Evolutionary conservation across 2,888 invertebrate species (phyloP), one percentile per base, ranked within the genome.

Genomic region (Lithophane semibrunnea): DNA sequence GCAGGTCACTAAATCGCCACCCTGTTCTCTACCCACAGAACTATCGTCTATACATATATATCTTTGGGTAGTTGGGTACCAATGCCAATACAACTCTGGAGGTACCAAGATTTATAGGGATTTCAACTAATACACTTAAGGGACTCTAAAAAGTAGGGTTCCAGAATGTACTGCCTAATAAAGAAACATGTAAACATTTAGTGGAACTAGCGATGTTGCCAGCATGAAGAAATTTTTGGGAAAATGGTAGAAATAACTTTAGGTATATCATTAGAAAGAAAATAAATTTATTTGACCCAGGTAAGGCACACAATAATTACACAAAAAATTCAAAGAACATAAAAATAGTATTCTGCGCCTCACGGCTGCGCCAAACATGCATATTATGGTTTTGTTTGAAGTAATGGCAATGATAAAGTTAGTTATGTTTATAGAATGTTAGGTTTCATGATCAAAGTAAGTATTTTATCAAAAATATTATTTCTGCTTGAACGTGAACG

Each of bases 51-150:
- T n/a, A 16, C 5, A 37, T 3, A 16, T 9, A 16, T 54, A 68
- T n/a, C 37, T 3, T 12, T 10, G 64, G 16, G 3, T 52, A 73
- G 63, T 21, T 47, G 68, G 21, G 16, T 18, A 66, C 54, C 64
- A 61, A 68, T 70, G 80, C 67, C 64, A 61, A 68, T 70, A 82
- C 67, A 66, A 63, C 47, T 68, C 56, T 52, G 52, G 76, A 79
- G 66, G 66, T 64, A 65, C 56, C 44, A 69, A 83, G 81, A 88
- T 86, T 85, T 85, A 88, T 83, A 63, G 73, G 29, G 73, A 77
- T 85, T 83, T 64, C 79, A 44, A 76, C 78, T 84, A 88, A 88
- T 88, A 87, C 81, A 88, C 85, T 88, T 85, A 87, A 71, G 79
- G 74, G 85, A 75, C 79, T 80, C 81, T 85, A 77, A 83, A 85